phyloP scores from a whole-genome alignment of 2,113 vertebrate genomes.

The Callaeas wilsoni region DNA sequence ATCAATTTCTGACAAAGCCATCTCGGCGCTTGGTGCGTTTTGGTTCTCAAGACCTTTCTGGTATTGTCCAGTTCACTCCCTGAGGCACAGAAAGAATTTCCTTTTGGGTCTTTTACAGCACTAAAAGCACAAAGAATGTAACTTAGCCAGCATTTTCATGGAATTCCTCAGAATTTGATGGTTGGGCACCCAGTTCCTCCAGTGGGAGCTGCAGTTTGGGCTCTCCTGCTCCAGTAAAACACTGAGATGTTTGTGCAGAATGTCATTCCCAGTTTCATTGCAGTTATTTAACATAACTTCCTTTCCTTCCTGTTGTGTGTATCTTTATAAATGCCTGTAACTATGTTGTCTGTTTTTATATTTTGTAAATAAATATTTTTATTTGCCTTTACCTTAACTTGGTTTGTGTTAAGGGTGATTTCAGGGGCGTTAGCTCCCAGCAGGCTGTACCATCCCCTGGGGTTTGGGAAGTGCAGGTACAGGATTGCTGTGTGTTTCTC shows the following conservation, averaged over 20 bases:
- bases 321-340: slow-evolving; percentile 54
- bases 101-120: neutral
- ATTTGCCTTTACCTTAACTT: slow-evolving; percentile 59
- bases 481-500: neutral
- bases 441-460: neutral
- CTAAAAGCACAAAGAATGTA: neutral
- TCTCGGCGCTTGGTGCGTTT: neutral
- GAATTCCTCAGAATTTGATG: neutral
- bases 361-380: slow-evolving; percentile 63
- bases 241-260: neutral
- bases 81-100: neutral
- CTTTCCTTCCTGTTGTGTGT: slow-evolving; percentile 7
- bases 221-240: neutral
- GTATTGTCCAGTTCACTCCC: neutral
- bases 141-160: neutral
- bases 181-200: neutral
- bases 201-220: neutral
- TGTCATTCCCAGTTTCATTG: neutral
- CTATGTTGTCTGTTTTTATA: slow-evolving; percentile 45
- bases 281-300: neutral
- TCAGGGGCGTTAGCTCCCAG: neutral
- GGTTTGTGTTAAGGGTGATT: slow-evolving; percentile 65
- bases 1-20: neutral
- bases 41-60: neutral
- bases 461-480: neutral